A percentile compares a stretch with the other conserved stretches of the same genome.
Conservation (phyloP, 1,140 invertebrate species). For the Limonius californicus region DNA sequence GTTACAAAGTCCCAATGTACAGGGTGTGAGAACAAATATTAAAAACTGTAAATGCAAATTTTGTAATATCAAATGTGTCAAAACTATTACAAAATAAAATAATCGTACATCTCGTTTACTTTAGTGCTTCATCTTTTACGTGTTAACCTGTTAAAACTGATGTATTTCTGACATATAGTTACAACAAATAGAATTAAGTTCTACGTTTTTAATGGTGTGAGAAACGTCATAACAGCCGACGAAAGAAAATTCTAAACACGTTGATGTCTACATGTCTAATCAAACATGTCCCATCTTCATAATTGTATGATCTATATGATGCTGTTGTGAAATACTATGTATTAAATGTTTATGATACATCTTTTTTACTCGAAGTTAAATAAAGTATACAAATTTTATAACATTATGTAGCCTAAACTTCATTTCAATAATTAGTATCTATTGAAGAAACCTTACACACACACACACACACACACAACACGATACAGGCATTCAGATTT, state of each 20-base stretch:
- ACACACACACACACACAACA: too few relatives aligned
- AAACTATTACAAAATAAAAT: slow-evolving; percentile 37
- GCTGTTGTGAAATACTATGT: slow-evolving; percentile 8
- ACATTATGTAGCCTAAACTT: neutral
- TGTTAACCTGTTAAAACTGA: slow-evolving; percentile 10
- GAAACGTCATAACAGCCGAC: neutral
- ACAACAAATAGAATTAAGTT: slow-evolving; percentile 1
- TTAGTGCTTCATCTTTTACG: slow-evolving; percentile 17
- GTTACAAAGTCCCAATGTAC: slow-evolving; percentile 43
- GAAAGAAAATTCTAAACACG: neutral
- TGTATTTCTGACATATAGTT: neutral
- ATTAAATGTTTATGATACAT: slow-evolving; percentile 12
- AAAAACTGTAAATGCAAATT: slow-evolving; percentile 39
- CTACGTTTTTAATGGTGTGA: slow-evolving; percentile 1
- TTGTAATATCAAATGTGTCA: slow-evolving; percentile 46
- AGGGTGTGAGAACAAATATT: slow-evolving; percentile 38
- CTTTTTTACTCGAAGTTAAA: slow-evolving; percentile 11
- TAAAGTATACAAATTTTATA: slow-evolving; percentile 9
- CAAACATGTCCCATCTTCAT: neutral
- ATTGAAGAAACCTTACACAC: too few relatives aligned
- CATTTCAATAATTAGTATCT: too few relatives aligned
- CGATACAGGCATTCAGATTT: too few relatives aligned
- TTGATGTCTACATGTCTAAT: neutral
- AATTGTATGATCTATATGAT: slow-evolving; percentile 2
- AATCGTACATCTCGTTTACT: slow-evolving; percentile 32